These are phyloP conservation scores for Platanista minor DNA, from an alignment of 2,113 vertebrate genomes.

Conservation along the genomic window DNA sequence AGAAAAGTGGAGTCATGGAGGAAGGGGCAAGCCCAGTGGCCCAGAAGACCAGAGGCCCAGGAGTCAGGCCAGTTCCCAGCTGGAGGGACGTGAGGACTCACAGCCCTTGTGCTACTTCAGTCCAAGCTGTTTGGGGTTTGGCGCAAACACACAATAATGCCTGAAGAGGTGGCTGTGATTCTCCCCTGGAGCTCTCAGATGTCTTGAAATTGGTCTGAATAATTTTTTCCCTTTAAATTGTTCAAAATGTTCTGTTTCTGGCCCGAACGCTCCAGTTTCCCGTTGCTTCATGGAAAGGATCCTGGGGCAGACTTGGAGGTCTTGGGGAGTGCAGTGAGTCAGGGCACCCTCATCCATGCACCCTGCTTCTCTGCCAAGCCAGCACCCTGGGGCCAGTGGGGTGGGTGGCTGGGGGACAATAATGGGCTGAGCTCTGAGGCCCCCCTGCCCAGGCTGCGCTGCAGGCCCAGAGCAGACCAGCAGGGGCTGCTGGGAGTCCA, in stretches of 20 bases:
- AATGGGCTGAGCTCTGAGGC: background rate
- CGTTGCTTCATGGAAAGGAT: constrained; percentile 52
- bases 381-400: background rate
- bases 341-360: background rate
- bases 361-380: constrained; percentile 1
- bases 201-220: constrained; percentile 72
- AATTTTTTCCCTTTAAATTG: constrained; percentile 71
- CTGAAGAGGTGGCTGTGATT: constrained; percentile 56
- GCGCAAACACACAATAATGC: constrained; percentile 1
- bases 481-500: background rate
- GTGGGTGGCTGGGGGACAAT: background rate
- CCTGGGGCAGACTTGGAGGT: constrained; percentile 40
- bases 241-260: constrained; percentile 69
- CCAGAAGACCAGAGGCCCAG: background rate
- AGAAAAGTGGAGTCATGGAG: background rate
- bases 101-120: background rate
- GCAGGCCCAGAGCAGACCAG: background rate
- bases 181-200: constrained; percentile 72
- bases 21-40: background rate
- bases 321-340: constrained; percentile 16
- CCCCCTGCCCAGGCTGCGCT: background rate
- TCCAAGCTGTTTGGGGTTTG: constrained; percentile 60
- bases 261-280: constrained; percentile 52
- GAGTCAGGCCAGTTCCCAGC: background rate
- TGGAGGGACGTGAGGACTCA: background rate